Conservation (phyloP, 2,113 vertebrate genomes). For the Ictalurus punctatus region DNA sequence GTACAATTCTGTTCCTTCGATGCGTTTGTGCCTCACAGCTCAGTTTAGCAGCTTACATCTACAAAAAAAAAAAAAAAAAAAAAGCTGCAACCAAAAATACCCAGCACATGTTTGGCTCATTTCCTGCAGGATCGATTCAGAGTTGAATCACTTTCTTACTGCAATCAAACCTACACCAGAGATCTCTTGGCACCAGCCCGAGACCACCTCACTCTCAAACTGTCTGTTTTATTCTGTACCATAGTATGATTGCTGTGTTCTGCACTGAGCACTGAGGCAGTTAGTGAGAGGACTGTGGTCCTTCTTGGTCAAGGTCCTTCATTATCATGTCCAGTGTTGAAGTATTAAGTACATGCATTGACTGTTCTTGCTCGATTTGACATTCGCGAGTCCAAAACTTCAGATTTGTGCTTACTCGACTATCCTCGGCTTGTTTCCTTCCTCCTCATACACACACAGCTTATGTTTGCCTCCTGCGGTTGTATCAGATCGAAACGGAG, state of each 20-base stretch:
- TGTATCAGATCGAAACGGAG: conserved; percentile 7
- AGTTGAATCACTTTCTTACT: neutral
- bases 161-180: neutral
- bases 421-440: neutral
- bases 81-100: neutral
- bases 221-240: neutral
- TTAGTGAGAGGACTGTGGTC: neutral
- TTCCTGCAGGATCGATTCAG: neutral
- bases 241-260: neutral
- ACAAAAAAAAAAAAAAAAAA: too few species aligned
- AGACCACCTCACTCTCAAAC: neutral
- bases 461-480: conserved; percentile 1
- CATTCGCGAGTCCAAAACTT: neutral
- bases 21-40: neutral
- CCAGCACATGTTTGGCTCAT: neutral
- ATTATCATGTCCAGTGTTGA: neutral
- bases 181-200: neutral
- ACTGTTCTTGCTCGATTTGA: neutral
- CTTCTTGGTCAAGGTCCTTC: neutral
- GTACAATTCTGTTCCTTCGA: neutral
- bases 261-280: neutral
- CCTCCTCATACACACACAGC: neutral
- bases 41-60: neutral
- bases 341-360: neutral
- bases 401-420: neutral